Evolutionary conservation across 2,888 invertebrate genomes (phyloP).

Genomic region (Nephrotoma appendiculata): DNA sequence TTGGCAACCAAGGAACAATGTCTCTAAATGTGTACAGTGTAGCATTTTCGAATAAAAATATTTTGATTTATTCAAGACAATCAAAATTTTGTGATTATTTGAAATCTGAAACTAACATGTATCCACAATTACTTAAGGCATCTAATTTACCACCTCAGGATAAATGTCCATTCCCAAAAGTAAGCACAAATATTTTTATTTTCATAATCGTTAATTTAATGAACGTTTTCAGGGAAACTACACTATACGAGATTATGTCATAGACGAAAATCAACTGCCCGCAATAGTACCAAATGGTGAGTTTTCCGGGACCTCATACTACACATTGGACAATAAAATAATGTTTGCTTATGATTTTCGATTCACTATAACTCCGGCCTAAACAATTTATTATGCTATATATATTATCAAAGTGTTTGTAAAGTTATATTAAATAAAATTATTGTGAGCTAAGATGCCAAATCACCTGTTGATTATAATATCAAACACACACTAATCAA

Average conservation of each 20-base stretch:
- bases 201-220: no score
- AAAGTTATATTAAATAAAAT: no score
- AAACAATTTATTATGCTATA: no score
- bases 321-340: neutral
- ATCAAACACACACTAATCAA: no score
- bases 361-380: no score
- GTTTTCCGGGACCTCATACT: neutral
- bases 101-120: neutral
- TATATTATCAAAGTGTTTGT: no score
- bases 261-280: neutral
- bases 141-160: slow-evolving; percentile 1
- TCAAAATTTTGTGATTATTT: neutral
- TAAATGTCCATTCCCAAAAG: slow-evolving; percentile 6
- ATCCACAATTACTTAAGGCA: neutral
- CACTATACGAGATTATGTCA: neutral
- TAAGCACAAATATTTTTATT: neutral
- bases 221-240: neutral
- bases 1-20: neutral
- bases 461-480: no score
- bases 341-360: neutral
- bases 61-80: neutral
- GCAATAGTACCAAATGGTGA: neutral
- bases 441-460: no score
- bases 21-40: neutral
- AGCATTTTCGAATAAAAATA: neutral